phyloP scores from a whole-genome alignment of 2,113 vertebrate genomes.

The Coryphaenoides rupestris region DNA sequence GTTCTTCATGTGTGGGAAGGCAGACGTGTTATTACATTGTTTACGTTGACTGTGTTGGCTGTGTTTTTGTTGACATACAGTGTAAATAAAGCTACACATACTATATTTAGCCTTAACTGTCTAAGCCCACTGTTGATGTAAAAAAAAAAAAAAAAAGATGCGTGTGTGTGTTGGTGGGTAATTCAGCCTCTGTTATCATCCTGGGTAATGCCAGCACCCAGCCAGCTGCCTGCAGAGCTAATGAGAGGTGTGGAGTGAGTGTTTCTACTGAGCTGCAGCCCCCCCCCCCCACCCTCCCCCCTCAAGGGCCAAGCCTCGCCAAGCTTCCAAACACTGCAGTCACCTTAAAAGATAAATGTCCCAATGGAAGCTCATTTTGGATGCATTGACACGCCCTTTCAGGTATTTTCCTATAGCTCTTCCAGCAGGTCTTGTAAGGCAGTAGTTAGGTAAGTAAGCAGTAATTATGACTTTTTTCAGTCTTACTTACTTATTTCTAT shows the following conservation, averaged over 20 bases:
- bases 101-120: not conserved
- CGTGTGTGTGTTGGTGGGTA: conserved; percentile 32
- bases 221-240: conserved; percentile 41
- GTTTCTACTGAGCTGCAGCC: conserved; percentile 17
- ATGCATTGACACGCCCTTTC: not conserved
- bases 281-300: too few relatives aligned
- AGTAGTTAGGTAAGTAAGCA: too few relatives aligned
- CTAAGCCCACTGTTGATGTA: not conserved
- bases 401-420: too few relatives aligned
- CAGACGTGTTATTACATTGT: not conserved
- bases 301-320: not conserved
- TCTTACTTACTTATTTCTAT: too few relatives aligned
- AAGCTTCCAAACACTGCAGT: not conserved
- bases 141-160: conserved; percentile 10
- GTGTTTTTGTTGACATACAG: too few relatives aligned
- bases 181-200: conserved; percentile 49
- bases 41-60: not conserved
- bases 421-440: too few relatives aligned
- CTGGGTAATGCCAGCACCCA: conserved; percentile 32
- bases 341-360: too few relatives aligned
- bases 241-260: conserved; percentile 50
- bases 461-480: too few relatives aligned
- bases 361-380: not conserved
- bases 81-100: not conserved
- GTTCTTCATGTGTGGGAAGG: not conserved